phyloP scores from a whole-genome alignment of 1,140 invertebrate genomes.

The Meloidogyne exigua region DNA sequence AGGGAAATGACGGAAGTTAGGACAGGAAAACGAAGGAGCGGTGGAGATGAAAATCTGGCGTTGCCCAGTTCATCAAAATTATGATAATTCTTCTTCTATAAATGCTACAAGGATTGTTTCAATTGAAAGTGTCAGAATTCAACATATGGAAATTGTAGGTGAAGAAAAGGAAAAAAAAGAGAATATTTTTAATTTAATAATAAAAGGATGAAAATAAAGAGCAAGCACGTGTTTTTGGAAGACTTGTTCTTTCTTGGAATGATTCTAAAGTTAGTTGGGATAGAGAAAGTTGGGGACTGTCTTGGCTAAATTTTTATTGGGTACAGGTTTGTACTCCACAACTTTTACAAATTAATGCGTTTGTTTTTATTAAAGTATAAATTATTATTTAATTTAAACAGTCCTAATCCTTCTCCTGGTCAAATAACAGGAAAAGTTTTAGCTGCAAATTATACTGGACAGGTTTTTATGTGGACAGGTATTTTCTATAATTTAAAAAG shows the following conservation, averaged over 20 bases:
- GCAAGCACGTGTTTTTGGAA: conserved; percentile 43
- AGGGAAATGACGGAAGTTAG: too few relatives aligned
- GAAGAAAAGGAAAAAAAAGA: too few relatives aligned
- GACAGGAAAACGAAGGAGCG: too few relatives aligned
- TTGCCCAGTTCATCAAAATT: too few relatives aligned
- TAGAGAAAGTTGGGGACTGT: conserved; percentile 60
- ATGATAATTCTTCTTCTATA: conserved; percentile 54
- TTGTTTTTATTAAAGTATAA: conserved; percentile 6
- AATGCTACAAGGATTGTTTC: conserved; percentile 47
- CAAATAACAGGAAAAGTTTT: conserved; percentile 58
- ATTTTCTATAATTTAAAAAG: conserved; percentile 26
- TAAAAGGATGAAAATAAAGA: conserved; percentile 34
- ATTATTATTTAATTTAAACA: conserved; percentile 31
- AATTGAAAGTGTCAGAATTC: conserved; percentile 57
- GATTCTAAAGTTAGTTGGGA: conserved; percentile 61
- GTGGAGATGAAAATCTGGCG: too few relatives aligned
- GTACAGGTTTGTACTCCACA: conserved; percentile 63
- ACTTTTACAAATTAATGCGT: conserved; percentile 62
- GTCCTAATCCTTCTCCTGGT: conserved; percentile 50
- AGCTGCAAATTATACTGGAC: conserved; percentile 62
- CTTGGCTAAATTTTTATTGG: conserved; percentile 64
- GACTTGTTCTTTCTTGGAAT: conserved; percentile 61
- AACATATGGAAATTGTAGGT: conserved; percentile 61
- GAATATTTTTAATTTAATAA: background rate
- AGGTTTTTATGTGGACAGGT: conserved; percentile 61